Evolutionary conservation across 2,888 invertebrate species (phyloP).

Genomic region (Holacanthella duospinosa): DNA sequence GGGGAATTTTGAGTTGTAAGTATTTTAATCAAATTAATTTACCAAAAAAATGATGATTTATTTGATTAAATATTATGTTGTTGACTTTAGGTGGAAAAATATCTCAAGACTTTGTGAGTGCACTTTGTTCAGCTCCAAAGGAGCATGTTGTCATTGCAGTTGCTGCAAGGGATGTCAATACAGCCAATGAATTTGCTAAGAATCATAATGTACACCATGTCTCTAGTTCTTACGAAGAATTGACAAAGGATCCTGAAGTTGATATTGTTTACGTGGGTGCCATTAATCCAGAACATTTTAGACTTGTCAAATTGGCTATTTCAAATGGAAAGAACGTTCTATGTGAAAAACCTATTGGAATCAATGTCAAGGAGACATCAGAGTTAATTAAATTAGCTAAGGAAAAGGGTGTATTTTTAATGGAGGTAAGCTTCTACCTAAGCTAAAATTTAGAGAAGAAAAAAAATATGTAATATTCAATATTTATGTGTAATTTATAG

Average conservation of each 20-base stretch:
- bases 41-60: background rate
- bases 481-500: slow-evolving; percentile 39
- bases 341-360: slow-evolving; percentile 79
- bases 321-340: slow-evolving; percentile 73
- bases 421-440: slow-evolving; percentile 41
- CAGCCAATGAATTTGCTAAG: slow-evolving; percentile 61
- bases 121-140: slow-evolving; percentile 52
- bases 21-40: background rate
- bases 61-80: too few relatives aligned
- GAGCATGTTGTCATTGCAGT: slow-evolving; percentile 65
- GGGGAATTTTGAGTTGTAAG: slow-evolving; percentile 3
- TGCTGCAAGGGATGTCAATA: slow-evolving; percentile 60
- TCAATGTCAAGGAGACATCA: slow-evolving; percentile 63
- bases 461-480: background rate
- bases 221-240: slow-evolving; percentile 63
- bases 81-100: slow-evolving; percentile 42
- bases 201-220: slow-evolving; percentile 55
- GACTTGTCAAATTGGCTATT: slow-evolving; percentile 60
- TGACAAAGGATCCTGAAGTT: slow-evolving; percentile 62
- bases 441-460: background rate
- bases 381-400: slow-evolving; percentile 51
- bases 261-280: slow-evolving; percentile 67
- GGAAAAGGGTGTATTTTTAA: slow-evolving; percentile 42
- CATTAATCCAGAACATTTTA: slow-evolving; percentile 63
- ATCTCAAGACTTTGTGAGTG: slow-evolving; percentile 40